phyloP scores from a whole-genome alignment of 2,888 invertebrate genomes.

The Campoplex nolae region DNA sequence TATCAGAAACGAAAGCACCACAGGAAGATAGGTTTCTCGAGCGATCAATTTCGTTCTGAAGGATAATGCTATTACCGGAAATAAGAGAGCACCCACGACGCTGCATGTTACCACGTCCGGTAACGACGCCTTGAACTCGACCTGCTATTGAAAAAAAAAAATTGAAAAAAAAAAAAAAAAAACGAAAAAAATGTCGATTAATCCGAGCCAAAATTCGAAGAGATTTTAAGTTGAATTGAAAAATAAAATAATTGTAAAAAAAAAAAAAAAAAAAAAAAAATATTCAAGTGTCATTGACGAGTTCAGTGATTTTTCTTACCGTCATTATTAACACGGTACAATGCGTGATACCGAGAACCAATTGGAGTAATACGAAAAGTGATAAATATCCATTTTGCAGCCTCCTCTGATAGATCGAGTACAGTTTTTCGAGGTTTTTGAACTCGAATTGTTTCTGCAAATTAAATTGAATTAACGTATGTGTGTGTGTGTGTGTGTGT shows the following conservation, averaged over 20 bases:
- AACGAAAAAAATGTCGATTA: not conserved
- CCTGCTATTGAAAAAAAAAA: slow-evolving; percentile 71
- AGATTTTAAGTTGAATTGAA: not conserved
- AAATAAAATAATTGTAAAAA: too few species aligned
- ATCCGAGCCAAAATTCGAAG: not conserved
- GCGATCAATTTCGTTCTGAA: slow-evolving; percentile 84
- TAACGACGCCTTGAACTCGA: slow-evolving; percentile 77
- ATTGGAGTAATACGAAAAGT: slow-evolving; percentile 90
- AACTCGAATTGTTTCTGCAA: slow-evolving; percentile 91
- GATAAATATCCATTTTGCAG: slow-evolving; percentile 92
- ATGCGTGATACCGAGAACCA: slow-evolving; percentile 88
- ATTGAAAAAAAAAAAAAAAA: not conserved
- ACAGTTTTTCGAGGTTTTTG: slow-evolving; percentile 90
- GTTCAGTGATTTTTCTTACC: slow-evolving; percentile 80
- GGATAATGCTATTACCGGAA: slow-evolving; percentile 84
- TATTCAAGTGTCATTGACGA: too few species aligned
- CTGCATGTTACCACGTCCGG: slow-evolving; percentile 85
- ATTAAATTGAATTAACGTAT: slow-evolving; percentile 71
- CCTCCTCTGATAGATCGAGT: slow-evolving; percentile 91
- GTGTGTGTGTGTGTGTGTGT: too few species aligned
- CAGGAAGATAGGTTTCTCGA: slow-evolving; percentile 81
- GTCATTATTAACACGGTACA: slow-evolving; percentile 86
- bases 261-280: too few species aligned
- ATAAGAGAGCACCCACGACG: slow-evolving; percentile 83
- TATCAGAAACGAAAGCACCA: slow-evolving; percentile 83